A percentile compares a stretch with the other conserved stretches of the same genome.
phyloP scores from a whole-genome alignment of 2,113 vertebrate species.

The Clarias gariepinus region DNA sequence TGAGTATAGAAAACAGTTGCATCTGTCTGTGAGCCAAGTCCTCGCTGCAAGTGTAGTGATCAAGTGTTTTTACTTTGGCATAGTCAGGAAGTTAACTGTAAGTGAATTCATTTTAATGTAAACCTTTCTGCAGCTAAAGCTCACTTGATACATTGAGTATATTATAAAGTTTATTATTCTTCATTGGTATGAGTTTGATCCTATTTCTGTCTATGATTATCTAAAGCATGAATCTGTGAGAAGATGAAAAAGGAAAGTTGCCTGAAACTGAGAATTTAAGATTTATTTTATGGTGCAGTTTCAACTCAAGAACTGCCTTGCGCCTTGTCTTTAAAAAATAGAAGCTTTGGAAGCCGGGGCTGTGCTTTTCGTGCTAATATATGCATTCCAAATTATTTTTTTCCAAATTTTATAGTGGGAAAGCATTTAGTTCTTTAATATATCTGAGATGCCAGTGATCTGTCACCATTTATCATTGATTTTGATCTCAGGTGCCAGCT shows the following conservation, averaged over 20 bases:
- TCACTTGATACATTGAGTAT: not conserved
- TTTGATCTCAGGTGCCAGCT: constrained; percentile 6
- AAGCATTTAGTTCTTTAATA: not conserved
- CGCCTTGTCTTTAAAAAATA: not conserved
- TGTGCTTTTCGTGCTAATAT: not conserved
- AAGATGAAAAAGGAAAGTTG: not conserved
- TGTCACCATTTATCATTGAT: not conserved
- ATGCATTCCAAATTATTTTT: not conserved
- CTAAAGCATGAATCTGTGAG: not conserved
- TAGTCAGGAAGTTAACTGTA: not conserved
- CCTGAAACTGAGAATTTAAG: not conserved
- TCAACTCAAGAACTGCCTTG: not conserved
- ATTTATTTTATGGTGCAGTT: not conserved
- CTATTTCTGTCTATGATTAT: not conserved
- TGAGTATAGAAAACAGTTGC: constrained; percentile 28
- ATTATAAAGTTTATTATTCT: not conserved
- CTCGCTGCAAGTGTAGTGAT: constrained; percentile 8
- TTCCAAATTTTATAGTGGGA: constrained; percentile 19
- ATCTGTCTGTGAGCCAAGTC: constrained; percentile 18
- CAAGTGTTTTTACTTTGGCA: not conserved
- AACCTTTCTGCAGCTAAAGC: not conserved
- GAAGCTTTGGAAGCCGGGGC: not conserved
- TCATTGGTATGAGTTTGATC: not conserved
- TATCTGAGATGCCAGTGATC: constrained; percentile 14
- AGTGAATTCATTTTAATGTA: not conserved